Percentiles rank a stretch among this genome's conserved stretches.
Conservation (phyloP, 2,888 invertebrate species). For the Neoascia interrupta region DNA sequence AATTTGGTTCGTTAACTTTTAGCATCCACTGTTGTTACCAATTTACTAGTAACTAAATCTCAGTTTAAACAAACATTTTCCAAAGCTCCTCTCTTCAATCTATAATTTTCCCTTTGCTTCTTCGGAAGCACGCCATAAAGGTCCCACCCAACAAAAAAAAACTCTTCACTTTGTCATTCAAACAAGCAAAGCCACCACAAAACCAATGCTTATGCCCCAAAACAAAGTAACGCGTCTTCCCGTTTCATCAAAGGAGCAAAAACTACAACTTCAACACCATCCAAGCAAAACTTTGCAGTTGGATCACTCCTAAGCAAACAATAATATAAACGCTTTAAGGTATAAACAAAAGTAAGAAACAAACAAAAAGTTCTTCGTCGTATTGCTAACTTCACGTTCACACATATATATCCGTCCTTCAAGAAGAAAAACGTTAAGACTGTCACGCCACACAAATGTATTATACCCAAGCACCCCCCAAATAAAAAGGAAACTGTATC, state of each 20-base stretch:
- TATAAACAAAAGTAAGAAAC: no score
- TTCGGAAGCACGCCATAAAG: slow-evolving; percentile 11
- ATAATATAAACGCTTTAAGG: slow-evolving; percentile 33
- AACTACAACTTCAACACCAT: slow-evolving; percentile 34
- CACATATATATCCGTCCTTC: slow-evolving; percentile 1
- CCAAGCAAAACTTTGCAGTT: slow-evolving; percentile 38
- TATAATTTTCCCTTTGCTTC: no score
- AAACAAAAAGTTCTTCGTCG: slow-evolving; percentile 35
- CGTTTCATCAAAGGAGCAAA: slow-evolving; percentile 1
- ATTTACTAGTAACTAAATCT: no score
- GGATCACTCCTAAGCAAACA: slow-evolving; percentile 32
- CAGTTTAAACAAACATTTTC: no score
- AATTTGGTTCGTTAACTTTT: no score
- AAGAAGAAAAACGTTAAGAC: slow-evolving; percentile 23
- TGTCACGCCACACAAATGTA: slow-evolving; percentile 19
- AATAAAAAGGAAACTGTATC: no score
- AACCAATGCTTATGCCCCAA: slow-evolving; percentile 4
- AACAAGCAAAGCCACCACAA: slow-evolving; percentile 16
- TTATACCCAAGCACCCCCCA: slow-evolving; percentile 10
- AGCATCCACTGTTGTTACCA: no score
- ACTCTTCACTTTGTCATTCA: neutral
- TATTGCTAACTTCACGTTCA: slow-evolving; percentile 26
- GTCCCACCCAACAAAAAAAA: neutral
- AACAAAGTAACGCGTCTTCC: slow-evolving; percentile 18
- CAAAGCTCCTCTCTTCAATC: no score